Evolutionary conservation across 2,113 vertebrate genomes (phyloP), one percentile per base, ranked within the genome.

Genomic region (Siniperca knerii): DNA sequence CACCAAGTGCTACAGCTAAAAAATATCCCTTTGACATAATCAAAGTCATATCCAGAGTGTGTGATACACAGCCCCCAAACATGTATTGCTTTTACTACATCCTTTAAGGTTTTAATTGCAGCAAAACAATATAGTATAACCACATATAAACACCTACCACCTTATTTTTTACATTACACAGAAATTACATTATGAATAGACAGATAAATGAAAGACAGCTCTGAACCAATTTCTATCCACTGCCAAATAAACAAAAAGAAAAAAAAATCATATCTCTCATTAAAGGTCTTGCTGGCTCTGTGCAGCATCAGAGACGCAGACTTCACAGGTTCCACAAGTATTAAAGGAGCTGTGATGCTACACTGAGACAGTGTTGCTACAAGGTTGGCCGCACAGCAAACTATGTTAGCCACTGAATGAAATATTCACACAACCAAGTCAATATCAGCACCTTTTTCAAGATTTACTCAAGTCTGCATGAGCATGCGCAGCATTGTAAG

Each of bases 271-370:
- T 50, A 29, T 23, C 12, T 40, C 8, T 16, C 44, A 37, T 48
- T 10, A 48, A 60, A 85, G 10, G 46, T 40, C 79, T 37, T 40
- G 11, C 61, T 78, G 37, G 6, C 37, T 54, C 68, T 75, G 42
- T 42, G 7, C 6, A 55, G 68, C 64, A 55, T 42, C 23, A 75
- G 11, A 79, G 42, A 35, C 10, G 29, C 46, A 29, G 29, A 65
- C 64, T 50, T 60, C 15, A 54, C 29, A 64, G 52, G 33, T 12
- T 58, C n/a, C 18, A 6, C n/a, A 55, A 23, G 57, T 46, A 23
- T 33, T 21, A 21, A 61, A 29, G 15, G 10, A 74, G 54, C 37
- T 77, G 57, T 50, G 15, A 58, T 29, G 48, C 61, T 62, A 44
- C 48, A 6, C 44, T 15, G 8, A 77, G 75, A 50, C 20, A 20